phyloP scores from a whole-genome alignment of 2,113 vertebrate genomes.

The Psilopogon haemacephalus region DNA sequence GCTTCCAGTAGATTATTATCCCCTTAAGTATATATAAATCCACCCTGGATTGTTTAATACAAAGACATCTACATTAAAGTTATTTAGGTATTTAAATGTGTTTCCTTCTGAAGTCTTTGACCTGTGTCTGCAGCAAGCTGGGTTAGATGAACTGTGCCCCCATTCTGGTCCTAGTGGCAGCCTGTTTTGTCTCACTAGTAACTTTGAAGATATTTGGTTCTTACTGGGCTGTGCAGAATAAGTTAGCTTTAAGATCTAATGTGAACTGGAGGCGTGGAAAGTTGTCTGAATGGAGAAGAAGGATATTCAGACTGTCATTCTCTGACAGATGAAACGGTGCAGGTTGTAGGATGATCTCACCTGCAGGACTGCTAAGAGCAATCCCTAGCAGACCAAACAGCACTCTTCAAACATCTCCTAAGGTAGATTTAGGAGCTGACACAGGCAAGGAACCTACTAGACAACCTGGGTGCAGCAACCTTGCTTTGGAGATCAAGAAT shows the following conservation, averaged over 20 bases:
- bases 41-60: not conserved
- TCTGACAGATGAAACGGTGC: too few species aligned
- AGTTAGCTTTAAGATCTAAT: not conserved
- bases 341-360: not conserved
- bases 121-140: not conserved
- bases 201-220: not conserved
- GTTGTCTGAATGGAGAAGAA: too few species aligned
- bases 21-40: not conserved
- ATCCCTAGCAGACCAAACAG: not conserved
- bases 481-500: not conserved
- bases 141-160: not conserved
- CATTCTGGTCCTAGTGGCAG: not conserved
- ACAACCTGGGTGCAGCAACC: not conserved
- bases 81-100: too few species aligned
- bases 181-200: accelerated
- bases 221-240: not conserved
- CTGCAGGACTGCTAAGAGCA: too few species aligned
- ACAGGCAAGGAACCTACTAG: accelerated
- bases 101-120: not conserved
- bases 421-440: not conserved
- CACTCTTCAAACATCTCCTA: not conserved
- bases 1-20: not conserved
- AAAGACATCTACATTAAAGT: not conserved
- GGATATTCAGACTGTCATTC: not conserved
- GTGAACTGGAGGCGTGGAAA: not conserved